phyloP scores from a whole-genome alignment of 2,888 invertebrate species.

The Chironomus riparius region DNA sequence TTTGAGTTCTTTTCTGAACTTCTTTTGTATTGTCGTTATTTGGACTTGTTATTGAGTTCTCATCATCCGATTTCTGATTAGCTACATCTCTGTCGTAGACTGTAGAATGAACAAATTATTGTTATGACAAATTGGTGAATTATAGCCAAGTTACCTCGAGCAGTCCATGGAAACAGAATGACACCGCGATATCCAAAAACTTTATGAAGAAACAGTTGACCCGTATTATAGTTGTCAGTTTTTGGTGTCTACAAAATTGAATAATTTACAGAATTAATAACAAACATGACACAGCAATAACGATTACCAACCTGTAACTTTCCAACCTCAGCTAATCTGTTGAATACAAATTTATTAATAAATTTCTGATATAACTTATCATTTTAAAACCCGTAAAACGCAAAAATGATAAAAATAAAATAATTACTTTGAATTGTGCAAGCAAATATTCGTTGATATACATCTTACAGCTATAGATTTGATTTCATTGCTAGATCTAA shows the following conservation, averaged over 20 bases:
- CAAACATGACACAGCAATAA: not conserved
- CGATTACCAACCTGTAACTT: not conserved
- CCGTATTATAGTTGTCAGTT: conserved; percentile 37
- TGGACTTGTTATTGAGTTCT: conserved; percentile 47
- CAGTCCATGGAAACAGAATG: conserved; percentile 93
- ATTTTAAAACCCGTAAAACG: not conserved
- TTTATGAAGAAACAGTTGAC: conserved; percentile 90
- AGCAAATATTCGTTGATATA: conserved; percentile 5
- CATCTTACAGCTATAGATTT: conserved; percentile 12
- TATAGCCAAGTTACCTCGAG: conserved; percentile 41
- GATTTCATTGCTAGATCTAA: not conserved
- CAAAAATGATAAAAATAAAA: not conserved
- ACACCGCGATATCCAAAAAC: conserved; percentile 97
- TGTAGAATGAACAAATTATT: conserved; percentile 37
- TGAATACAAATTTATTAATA: not conserved
- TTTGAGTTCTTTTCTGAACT: conserved; percentile 82
- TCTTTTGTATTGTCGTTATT: conserved; percentile 55
- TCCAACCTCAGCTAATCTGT: conserved; percentile 19
- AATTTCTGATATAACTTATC: not conserved
- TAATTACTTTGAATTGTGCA: conserved; percentile 10
- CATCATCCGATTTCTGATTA: conserved; percentile 47
- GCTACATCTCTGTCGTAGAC: conserved; percentile 80
- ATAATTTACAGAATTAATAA: not conserved
- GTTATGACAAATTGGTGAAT: not conserved
- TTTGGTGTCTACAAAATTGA: not conserved